phyloP scores from a whole-genome alignment of 2,888 invertebrate species.

The Strigamia maritima region DNA sequence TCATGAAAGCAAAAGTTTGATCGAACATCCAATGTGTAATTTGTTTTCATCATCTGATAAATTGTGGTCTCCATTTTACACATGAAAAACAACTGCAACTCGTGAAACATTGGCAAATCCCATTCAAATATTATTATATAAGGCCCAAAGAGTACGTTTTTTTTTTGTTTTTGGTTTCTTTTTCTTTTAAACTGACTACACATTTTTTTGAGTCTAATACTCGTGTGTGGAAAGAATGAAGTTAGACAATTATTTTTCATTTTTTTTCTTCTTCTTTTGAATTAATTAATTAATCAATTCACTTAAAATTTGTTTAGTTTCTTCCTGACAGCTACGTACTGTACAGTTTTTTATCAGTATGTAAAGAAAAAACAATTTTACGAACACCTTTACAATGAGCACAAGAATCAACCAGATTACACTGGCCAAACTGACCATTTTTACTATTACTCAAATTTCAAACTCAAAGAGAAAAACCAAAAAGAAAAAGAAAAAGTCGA shows the following conservation, averaged over 20 bases:
- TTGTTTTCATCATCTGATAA: background rate
- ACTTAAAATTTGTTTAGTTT: background rate
- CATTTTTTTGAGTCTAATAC: conserved; percentile 1
- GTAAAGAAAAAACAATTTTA: conserved; percentile 6
- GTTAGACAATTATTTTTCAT: background rate
- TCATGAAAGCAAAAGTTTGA: background rate
- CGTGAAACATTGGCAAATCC: conserved; percentile 10
- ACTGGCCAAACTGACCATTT: conserved; percentile 7
- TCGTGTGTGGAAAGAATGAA: background rate
- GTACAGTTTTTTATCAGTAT: background rate
- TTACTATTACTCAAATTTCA: background rate
- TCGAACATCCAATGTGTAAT: background rate
- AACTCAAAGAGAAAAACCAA: background rate
- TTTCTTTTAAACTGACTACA: conserved; percentile 10
- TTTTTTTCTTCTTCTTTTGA: background rate
- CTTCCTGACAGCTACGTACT: background rate
- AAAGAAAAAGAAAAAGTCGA: background rate
- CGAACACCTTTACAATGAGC: conserved; percentile 4
- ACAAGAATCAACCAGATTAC: background rate
- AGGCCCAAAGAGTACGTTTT: conserved; percentile 15
- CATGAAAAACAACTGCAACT: conserved; percentile 10
- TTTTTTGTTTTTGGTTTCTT: background rate
- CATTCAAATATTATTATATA: conserved; percentile 8
- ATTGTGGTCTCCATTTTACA: conserved; percentile 6
- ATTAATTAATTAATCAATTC: background rate